These are phyloP conservation scores for Cataglyphis hispanica DNA, from an alignment of 1,140 invertebrate genomes.

Conservation along the genomic window DNA sequence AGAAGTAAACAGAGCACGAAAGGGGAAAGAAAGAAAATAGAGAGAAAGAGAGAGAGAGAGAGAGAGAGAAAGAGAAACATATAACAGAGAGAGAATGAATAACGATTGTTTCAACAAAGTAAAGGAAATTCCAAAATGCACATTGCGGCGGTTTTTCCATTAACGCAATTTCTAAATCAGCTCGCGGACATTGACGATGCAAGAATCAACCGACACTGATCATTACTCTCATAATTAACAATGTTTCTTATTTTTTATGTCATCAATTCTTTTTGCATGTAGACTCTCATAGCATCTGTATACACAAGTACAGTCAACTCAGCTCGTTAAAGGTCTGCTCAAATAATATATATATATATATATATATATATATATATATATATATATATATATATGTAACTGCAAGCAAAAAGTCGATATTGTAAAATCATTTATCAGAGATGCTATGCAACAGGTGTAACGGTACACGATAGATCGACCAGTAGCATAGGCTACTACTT, in stretches of 20 bases:
- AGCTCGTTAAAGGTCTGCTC: background rate
- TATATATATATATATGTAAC: no score
- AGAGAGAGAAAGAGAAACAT: background rate
- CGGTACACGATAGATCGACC: slow-evolving; percentile 43
- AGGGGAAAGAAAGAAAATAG: background rate
- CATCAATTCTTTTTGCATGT: slow-evolving; percentile 46
- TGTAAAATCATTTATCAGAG: slow-evolving; percentile 39
- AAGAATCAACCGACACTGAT: slow-evolving; percentile 10
- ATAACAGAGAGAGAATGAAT: background rate
- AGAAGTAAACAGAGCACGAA: slow-evolving; percentile 8
- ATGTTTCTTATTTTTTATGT: slow-evolving; percentile 55
- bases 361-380: background rate
- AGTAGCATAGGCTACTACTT: slow-evolving; percentile 42
- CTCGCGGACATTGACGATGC: slow-evolving; percentile 6
- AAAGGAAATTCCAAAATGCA: background rate
- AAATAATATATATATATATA: background rate
- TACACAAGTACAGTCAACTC: background rate
- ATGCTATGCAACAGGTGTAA: slow-evolving; percentile 70
- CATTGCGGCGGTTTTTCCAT: background rate
- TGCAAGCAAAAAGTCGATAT: background rate
- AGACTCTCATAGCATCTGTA: no score
- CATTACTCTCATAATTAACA: slow-evolving; percentile 59
- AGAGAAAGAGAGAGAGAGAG: background rate
- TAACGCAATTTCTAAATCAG: slow-evolving; percentile 25
- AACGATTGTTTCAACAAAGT: background rate